Evolutionary conservation across 2,797 vertebrate genomes (phyloP), one percentile per base, ranked within the genome.

Genomic region (Typhlichthys subterraneus): DNA sequence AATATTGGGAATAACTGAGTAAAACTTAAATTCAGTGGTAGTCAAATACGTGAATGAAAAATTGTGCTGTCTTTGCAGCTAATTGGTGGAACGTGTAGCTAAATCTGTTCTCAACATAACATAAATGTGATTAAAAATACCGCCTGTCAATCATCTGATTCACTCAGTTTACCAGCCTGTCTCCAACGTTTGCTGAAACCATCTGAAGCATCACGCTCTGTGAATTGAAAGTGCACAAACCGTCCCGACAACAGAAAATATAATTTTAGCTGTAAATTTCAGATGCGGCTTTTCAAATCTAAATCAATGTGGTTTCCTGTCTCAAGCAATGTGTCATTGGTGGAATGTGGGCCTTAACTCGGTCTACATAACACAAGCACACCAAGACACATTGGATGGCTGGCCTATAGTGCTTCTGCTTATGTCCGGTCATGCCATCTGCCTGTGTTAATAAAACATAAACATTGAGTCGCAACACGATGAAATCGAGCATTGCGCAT

Each of bases 231-330:
- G 52, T 29, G 23, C 46, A 29, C 50, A 77, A 75, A 69, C 52
- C 59, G 54, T 79, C 62, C 65, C 70, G 74, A 72, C 53, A 69
- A 63, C 46, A 15, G 45, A 62, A 59, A 47, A 23, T 58, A 56
- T 42, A 42, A 42, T 42, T 42, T 42, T 42, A 52, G 13, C 59
- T 50, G 17, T 69, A 56, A 76, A 76, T 69, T 69, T 72, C 50
- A 55, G 23, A 14, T 63, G 17, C 14, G 61, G 49, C 8, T 0
- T 58, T 65, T 54, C 54, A 59, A 57, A 33, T 46, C 33, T 67
- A 63, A 66, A 69, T 53, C 59, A 11, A 0, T 29, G 69, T 31
- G 75, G 72, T 77, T 82, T 77, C 75, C 74, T 68, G 61, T 63
- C 60, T 47, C 38, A 31, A 50, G 29, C 51, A n/a, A 19, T 46